phyloP scores from a whole-genome alignment of 2,113 vertebrate species.

The Phaetusa simplex region DNA sequence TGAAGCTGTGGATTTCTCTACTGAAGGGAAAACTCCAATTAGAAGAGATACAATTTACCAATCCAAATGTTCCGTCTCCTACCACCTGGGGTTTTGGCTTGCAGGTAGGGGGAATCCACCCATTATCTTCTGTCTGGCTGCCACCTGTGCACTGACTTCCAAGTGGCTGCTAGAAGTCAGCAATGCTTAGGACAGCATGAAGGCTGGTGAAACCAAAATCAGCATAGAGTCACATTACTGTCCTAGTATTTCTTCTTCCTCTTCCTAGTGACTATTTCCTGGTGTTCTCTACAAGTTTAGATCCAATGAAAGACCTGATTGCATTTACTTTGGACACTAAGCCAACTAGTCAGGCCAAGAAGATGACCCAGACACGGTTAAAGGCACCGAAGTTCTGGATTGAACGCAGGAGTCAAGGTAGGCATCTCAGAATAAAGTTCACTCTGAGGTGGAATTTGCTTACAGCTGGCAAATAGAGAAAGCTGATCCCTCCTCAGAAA shows the following conservation, averaged over 20 bases:
- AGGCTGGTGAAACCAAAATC: not conserved
- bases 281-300: not conserved
- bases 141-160: not conserved
- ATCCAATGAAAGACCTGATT: fast-evolving
- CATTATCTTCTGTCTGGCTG: not conserved
- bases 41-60: not conserved
- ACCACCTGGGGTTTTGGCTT: not conserved
- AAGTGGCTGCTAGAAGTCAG: not conserved
- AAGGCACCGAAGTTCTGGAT: fast-evolving
- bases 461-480: not conserved
- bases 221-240: not conserved
- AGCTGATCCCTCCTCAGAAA: not conserved
- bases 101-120: not conserved
- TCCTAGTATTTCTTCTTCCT: not conserved
- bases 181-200: not conserved
- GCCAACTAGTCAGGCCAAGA: not conserved
- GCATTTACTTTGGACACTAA: not conserved
- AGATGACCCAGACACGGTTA: not conserved
- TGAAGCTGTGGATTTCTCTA: not conserved
- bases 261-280: not conserved
- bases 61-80: not conserved
- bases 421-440: not conserved
- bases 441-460: not conserved
- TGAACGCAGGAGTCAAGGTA: not conserved
- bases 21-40: not conserved